Base-by-base conservation (phyloP, 2,888 invertebrate species). In the Cephus pulcher region DNA sequence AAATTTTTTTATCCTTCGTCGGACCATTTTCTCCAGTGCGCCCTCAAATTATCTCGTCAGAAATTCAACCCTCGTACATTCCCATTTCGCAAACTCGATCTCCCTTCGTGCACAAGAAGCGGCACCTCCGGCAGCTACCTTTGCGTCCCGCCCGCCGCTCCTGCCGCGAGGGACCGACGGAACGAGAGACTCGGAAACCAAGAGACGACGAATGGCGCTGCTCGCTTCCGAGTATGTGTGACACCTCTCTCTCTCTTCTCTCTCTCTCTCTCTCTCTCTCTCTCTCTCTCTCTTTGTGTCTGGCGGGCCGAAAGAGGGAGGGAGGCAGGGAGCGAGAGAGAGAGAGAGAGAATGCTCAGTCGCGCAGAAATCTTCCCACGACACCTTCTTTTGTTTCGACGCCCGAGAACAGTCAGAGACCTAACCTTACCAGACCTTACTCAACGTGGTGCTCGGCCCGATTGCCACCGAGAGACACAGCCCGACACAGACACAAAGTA, bases 21-120 rank as follows among this genome's bases (percentile, higher is more conserved):
- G 30, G 15, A 33, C 70, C 80, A 76, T 77, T 80, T 77, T 79
- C 69, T 79, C 69, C 69, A 80, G 81, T 81, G 83, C 86, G 84
- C 81, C 83, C 84, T 85, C 86, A 86, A 89, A 90, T 90, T 89
- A 89, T 88, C 89, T 89, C 89, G 87, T 89, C 88, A 89, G 86
- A 87, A 89, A 90, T 90, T 89, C 90, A 89, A 84, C 86, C 86
- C 89, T 89, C 90, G 89, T 89, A 84, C 88, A 84, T 86, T 87
- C 84, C 88, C 88, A 89, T 89, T 89, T 90, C 88, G 86, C 88
- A 89, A 90, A 90, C 89, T 90, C 89, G 88, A 89, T 89, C 88
- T 87, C 79, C 85, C 85, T 86, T 85, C 83, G 84, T 86, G 84
- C 84, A 75, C 73, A 74, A 35, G 70, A 70, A 33, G 33, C 40